These are phyloP conservation scores for Lates japonicus DNA, from an alignment of 2,797 vertebrate species.

Conservation along the genomic window DNA sequence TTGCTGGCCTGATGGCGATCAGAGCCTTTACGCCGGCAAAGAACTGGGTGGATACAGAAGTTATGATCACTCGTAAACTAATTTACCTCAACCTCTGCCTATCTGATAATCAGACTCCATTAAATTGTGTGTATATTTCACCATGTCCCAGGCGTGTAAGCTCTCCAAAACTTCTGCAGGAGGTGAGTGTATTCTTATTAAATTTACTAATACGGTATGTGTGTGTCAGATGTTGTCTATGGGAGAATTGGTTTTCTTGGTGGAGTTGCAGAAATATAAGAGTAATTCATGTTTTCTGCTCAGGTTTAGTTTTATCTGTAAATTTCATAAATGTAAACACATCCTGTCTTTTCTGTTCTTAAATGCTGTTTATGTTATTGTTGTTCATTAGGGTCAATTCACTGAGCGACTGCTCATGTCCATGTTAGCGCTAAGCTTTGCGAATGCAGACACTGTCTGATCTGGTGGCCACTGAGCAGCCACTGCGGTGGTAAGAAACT, in stretches of 20 bases:
- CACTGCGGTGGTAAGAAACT: background rate
- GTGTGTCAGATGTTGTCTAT: background rate
- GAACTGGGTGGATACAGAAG: slow-evolving; percentile 95
- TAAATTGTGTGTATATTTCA: slow-evolving; percentile 43
- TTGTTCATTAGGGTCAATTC: background rate
- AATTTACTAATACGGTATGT: background rate
- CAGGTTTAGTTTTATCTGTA: background rate
- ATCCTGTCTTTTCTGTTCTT: background rate
- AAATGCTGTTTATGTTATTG: background rate
- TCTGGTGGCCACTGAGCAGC: background rate
- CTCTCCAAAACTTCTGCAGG: slow-evolving; percentile 89
- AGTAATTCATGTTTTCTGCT: background rate
- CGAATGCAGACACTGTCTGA: background rate
- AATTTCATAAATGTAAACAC: background rate
- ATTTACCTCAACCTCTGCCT: slow-evolving; percentile 7
- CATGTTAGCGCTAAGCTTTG: background rate
- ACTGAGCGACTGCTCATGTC: background rate
- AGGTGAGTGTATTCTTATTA: slow-evolving; percentile 83
- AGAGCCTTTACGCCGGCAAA: slow-evolving; percentile 92
- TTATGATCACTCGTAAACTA: slow-evolving; percentile 68
- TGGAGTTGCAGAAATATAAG: background rate
- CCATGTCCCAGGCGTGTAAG: slow-evolving; percentile 91
- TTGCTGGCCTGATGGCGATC: slow-evolving; percentile 90
- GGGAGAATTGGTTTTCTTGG: too few relatives aligned
- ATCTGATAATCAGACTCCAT: background rate